phyloP scores from a whole-genome alignment of 2,113 vertebrate genomes.

The Otolemur garnettii region DNA sequence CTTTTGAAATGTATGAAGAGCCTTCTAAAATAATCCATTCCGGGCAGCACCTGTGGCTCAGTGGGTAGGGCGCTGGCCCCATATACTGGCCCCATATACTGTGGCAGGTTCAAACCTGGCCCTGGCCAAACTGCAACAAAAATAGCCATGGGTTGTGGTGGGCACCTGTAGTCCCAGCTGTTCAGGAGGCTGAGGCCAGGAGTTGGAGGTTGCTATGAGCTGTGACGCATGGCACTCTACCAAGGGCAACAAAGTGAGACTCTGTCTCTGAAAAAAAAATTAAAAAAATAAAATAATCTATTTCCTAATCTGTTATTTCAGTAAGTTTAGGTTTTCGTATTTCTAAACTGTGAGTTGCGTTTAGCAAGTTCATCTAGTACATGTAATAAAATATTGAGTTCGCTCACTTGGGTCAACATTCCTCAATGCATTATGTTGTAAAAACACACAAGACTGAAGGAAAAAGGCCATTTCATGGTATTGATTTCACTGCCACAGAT shows the following conservation, averaged over 20 bases:
- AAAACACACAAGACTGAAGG: not conserved
- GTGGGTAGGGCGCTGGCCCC: too few relatives aligned
- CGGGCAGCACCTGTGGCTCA: too few relatives aligned
- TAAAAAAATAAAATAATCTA: not conserved
- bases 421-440: not conserved
- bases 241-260: too few relatives aligned
- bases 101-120: too few relatives aligned
- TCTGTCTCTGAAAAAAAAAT: too few relatives aligned
- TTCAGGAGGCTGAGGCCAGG: too few relatives aligned
- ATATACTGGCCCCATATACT: too few relatives aligned
- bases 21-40: not conserved
- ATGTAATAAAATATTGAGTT: not conserved
- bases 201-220: too few relatives aligned
- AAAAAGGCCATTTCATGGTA: conserved; percentile 38
- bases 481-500: conserved; percentile 36
- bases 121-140: too few relatives aligned
- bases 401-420: not conserved
- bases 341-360: not conserved
- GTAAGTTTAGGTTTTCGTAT: not conserved
- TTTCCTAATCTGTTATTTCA: not conserved
- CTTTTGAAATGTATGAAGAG: not conserved
- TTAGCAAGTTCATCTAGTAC: not conserved
- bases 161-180: too few relatives aligned
- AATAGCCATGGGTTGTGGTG: too few relatives aligned
- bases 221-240: too few relatives aligned